These are phyloP conservation scores for Oreortyx pictus DNA, from an alignment of 2,797 vertebrate genomes.

Conservation along the genomic window DNA sequence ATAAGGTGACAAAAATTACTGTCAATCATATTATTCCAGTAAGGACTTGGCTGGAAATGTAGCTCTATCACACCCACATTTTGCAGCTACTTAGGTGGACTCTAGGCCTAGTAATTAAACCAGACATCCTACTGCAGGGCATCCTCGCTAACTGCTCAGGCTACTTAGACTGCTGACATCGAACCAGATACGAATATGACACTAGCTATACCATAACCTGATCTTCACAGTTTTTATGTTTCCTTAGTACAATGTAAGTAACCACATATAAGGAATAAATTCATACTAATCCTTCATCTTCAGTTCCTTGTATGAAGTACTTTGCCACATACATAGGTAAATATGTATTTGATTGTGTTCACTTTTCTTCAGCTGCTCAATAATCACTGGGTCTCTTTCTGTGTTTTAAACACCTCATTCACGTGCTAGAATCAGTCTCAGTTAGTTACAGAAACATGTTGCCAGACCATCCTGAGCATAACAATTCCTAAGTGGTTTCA, in stretches of 20 bases:
- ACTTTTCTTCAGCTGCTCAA: background rate
- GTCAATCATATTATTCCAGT: background rate
- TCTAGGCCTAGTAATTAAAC: background rate
- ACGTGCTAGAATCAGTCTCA: background rate
- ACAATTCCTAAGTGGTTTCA: background rate
- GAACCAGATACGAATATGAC: background rate
- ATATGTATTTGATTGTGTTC: background rate
- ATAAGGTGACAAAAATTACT: background rate
- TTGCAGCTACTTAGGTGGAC: background rate
- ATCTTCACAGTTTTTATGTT: slow-evolving; percentile 34
- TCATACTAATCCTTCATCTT: slow-evolving; percentile 41
- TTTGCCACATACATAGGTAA: background rate
- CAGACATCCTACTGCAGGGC: accelerated
- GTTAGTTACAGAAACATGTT: background rate
- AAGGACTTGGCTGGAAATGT: background rate
- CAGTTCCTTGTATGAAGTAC: slow-evolving; percentile 12
- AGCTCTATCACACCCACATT: background rate
- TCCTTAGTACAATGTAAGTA: slow-evolving; percentile 33
- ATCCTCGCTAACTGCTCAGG: background rate
- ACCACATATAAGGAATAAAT: slow-evolving; percentile 60
- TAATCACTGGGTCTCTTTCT: background rate
- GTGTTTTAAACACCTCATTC: background rate
- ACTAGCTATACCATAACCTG: background rate
- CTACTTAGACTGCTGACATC: background rate
- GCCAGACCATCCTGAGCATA: background rate